Evolutionary conservation across 2,113 vertebrate species (phyloP).

Genomic region (Leiothrix lutea): DNA sequence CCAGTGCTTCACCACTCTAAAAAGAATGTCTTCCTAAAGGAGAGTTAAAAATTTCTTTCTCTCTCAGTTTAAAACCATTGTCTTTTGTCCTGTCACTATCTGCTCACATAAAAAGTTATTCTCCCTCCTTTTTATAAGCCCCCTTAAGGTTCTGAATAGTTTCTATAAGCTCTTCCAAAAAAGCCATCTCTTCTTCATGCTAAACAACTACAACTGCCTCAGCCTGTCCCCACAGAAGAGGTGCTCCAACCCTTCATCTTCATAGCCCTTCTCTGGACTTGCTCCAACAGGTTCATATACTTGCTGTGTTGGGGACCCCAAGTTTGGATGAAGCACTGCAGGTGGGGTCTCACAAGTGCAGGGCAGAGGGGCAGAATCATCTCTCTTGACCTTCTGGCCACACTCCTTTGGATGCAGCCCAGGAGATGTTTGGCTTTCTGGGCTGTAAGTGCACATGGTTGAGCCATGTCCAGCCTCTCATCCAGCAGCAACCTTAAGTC

Average conservation of each 20-base stretch:
- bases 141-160: neutral
- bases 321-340: neutral
- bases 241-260: neutral
- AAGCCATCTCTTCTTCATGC: neutral
- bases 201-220: neutral
- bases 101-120: neutral
- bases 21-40: neutral
- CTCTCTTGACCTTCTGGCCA: neutral
- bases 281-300: neutral
- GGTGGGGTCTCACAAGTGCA: neutral
- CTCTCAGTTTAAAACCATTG: neutral
- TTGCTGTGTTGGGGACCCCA: accelerated
- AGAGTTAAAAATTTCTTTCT: neutral
- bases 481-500: neutral
- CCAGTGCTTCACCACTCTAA: neutral
- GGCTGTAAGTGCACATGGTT: accelerated
- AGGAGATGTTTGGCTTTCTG: neutral
- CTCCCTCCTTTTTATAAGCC: neutral
- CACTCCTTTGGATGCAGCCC: accelerated
- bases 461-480: neutral
- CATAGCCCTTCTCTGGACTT: too few relatives aligned
- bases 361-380: accelerated
- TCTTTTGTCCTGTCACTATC: neutral
- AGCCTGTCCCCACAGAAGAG: neutral
- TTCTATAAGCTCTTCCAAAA: neutral